Base-by-base conservation (phyloP, 2,888 invertebrate genomes). In the Mythimna vitellina region DNA sequence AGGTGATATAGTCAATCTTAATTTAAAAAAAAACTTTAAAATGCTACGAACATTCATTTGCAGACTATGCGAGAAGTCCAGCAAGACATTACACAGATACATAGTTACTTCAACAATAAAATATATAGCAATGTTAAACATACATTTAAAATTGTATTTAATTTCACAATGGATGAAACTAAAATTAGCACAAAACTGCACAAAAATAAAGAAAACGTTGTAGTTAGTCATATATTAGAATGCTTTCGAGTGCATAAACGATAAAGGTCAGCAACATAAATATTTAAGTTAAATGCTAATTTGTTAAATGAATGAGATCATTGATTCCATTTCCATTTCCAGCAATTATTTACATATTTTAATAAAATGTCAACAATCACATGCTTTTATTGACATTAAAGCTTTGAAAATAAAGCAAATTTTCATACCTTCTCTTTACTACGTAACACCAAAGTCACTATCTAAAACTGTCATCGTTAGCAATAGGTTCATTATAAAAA, bases 261-360 rank as follows among this genome's bases (percentile, higher is more conserved):
- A 51, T 8, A 69, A 46, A 76, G 57, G 62, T 46, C 35, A 57
- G 51, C 22, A 62, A 29, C 25, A 69, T 35, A 53, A 69, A 57
- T 17, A 46, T 53, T 46, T 42, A 42, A 32, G 61, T 58, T 3
- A 69, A 51, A 75, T 53, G 42, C 4, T 0, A 75, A 75, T 76
- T 51, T 62, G n/a, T 3, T 6, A 53, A 69, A 51, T 49, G 2
- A 42, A 42, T 51, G 42, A 62, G 56, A 46, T 29, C 53, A 53
- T 53, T 17, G 9, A 20, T 29, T 38, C 67, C 29, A 20, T 29
- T 38, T 74, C 29, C 25, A 22, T 10, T 74, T 68, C n/a, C n/a
- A 32, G 42, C 57, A 62, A 53, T 35, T 46, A 1, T 58, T 63
- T 46, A 63, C 35, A 76, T 62, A 68, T 51, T 58, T 53, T 74